Evolutionary conservation across 1,140 invertebrate species (phyloP).

Genomic region (Drosophila subpulchrella): DNA sequence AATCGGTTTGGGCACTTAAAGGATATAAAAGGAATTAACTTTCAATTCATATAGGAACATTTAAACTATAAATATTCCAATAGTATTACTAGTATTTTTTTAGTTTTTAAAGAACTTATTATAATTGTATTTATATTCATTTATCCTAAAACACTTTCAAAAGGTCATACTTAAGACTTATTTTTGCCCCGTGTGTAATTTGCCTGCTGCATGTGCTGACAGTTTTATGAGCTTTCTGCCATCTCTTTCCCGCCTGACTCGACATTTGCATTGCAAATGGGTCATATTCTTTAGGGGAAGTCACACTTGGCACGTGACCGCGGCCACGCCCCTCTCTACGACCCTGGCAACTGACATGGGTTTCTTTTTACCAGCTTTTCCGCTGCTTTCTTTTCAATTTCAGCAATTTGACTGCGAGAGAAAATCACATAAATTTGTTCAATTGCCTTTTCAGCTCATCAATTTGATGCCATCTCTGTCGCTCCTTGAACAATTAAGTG

Average conservation of each 20-base stretch:
- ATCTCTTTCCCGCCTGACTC: constrained; percentile 35
- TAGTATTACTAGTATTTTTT: no score
- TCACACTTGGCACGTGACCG: constrained; percentile 61
- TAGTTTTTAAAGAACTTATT: no score
- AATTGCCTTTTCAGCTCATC: constrained; percentile 73
- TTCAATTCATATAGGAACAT: constrained; percentile 17
- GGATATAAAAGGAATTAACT: constrained; percentile 26
- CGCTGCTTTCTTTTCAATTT: constrained; percentile 43
- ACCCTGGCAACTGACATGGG: background rate
- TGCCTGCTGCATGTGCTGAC: constrained; percentile 45
- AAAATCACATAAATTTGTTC: constrained; percentile 65
- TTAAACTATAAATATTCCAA: constrained; percentile 22
- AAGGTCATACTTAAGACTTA: no score
- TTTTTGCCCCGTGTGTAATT: constrained; percentile 11
- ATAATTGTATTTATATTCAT: no score
- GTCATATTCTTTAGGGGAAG: constrained; percentile 67
- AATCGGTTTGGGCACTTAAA: constrained; percentile 31
- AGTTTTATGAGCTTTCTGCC: constrained; percentile 54
- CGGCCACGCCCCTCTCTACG: constrained; percentile 6
- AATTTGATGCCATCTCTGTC: constrained; percentile 41
- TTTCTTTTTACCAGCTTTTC: constrained; percentile 10
- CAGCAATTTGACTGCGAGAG: constrained; percentile 16
- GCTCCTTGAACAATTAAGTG: constrained; percentile 61
- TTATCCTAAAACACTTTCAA: no score
- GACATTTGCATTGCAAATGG: constrained; percentile 76